Conservation (phyloP, 1,140 invertebrate species). For the Batillaria attramentaria region DNA sequence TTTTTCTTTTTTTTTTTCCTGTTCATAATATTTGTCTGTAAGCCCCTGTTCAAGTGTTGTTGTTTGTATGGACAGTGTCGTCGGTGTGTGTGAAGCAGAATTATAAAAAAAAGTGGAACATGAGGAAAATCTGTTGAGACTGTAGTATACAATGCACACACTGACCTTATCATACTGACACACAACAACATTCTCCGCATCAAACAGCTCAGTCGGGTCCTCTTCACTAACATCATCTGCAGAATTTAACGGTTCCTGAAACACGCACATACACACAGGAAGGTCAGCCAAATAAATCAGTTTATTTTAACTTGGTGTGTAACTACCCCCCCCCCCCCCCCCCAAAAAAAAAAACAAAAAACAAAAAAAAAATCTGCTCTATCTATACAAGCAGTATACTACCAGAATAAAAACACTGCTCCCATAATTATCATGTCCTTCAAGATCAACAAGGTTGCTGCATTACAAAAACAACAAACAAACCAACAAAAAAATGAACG, state of each 20-base stretch:
- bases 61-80: too few relatives aligned
- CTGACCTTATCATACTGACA: constrained; percentile 98
- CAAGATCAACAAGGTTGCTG: too few relatives aligned
- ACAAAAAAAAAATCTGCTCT: too few relatives aligned
- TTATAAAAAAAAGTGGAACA: background rate
- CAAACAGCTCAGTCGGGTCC: constrained; percentile 94
- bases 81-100: background rate
- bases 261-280: constrained; percentile 38
- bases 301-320: too few relatives aligned
- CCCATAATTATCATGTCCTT: too few relatives aligned
- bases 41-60: background rate
- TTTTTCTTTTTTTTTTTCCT: background rate
- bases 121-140: background rate
- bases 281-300: too few relatives aligned
- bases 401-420: background rate
- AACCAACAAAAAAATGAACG: too few relatives aligned
- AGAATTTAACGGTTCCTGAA: constrained; percentile 92
- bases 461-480: too few relatives aligned
- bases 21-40: background rate
- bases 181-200: constrained; percentile 98
- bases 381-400: too few relatives aligned
- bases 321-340: too few relatives aligned
- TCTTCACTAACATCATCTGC: constrained; percentile 96
- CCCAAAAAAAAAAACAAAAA: too few relatives aligned
- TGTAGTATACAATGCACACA: background rate